A percentile compares a stretch with the other conserved stretches of the same genome.
Conservation (phyloP, 2,888 invertebrate species). For the Leucozona laternaria region DNA sequence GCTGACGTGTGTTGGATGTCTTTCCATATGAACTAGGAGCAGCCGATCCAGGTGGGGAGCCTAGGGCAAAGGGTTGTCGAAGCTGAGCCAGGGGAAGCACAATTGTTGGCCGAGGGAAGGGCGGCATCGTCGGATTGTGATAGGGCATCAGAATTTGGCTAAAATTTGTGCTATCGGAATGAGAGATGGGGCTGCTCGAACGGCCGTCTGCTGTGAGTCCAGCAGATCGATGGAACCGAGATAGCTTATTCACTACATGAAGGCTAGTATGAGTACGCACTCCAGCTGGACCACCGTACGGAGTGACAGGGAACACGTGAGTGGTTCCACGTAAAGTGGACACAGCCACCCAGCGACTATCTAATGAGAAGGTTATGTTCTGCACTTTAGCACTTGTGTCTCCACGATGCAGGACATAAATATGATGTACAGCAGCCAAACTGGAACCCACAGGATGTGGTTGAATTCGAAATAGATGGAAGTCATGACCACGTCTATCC, state of each 20-base stretch:
- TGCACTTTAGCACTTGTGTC: conserved; percentile 98
- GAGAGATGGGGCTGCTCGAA: conserved; percentile 88
- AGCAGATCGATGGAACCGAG: conserved; percentile 97
- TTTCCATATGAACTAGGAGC: conserved; percentile 73
- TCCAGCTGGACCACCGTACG: conserved; percentile 96
- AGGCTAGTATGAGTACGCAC: conserved; percentile 97
- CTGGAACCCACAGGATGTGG: conserved; percentile 95
- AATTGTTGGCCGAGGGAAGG: conserved; percentile 93
- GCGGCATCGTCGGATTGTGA: conserved; percentile 95
- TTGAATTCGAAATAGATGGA: conserved; percentile 97
- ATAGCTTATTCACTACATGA: conserved; percentile 96
- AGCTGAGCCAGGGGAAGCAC: conserved; percentile 94
- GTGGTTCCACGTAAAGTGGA: conserved; percentile 98
- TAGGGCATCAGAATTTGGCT: conserved; percentile 86
- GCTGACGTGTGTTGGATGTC: conserved; percentile 84
- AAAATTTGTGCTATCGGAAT: conserved; percentile 83
- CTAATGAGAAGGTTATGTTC: conserved; percentile 95
- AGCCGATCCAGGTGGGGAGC: conserved; percentile 81
- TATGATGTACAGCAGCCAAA: conserved; percentile 95
- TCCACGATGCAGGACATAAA: conserved; percentile 97
- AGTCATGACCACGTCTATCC: conserved; percentile 96
- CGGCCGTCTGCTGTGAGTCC: conserved; percentile 91
- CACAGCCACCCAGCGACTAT: conserved; percentile 98
- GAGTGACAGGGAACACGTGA: conserved; percentile 98
- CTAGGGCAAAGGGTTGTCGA: conserved; percentile 86